A percentile compares a stretch with the other conserved stretches of the same genome.
These are phyloP conservation scores for Euura saliciscinereae DNA, from an alignment of 1,140 invertebrate genomes.

Conservation along the genomic window DNA sequence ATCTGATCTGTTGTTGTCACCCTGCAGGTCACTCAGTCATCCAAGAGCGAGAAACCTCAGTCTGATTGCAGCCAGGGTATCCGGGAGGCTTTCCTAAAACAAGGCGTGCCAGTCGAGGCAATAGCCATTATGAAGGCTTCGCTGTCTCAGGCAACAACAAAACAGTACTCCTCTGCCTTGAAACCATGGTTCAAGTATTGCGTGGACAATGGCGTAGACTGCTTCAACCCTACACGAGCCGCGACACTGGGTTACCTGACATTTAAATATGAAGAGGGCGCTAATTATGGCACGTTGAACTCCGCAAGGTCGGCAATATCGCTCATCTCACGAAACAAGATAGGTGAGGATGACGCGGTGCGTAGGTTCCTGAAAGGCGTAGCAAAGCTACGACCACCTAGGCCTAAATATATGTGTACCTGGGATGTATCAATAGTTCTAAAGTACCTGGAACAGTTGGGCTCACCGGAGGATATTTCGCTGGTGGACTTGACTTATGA, in stretches of 20 bases:
- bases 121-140: constrained; percentile 31
- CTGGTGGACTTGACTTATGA: constrained; percentile 28
- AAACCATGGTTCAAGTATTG: constrained; percentile 28
- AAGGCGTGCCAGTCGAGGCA: constrained; percentile 22
- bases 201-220: constrained; percentile 15
- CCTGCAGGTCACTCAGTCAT: constrained; percentile 20
- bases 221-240: no score
- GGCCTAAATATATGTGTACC: constrained; percentile 34
- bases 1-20: constrained; percentile 11
- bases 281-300: constrained; percentile 35
- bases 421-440: constrained; percentile 40
- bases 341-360: constrained; percentile 26
- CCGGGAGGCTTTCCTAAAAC: constrained; percentile 25
- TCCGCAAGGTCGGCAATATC: constrained; percentile 28
- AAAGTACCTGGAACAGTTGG: constrained; percentile 26
- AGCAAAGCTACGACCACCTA: constrained; percentile 29
- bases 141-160: constrained; percentile 28
- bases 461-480: constrained; percentile 22
- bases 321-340: constrained; percentile 18
- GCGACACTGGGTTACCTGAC: no score
- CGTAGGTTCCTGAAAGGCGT: constrained; percentile 38
- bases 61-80: constrained; percentile 32
- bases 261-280: no score
- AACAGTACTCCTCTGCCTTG: constrained; percentile 33
- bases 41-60: constrained; percentile 7